Percentiles rank a stretch among this genome's conserved stretches.
Evolutionary conservation across 2,797 vertebrate species (phyloP).

Genomic region (Pseudocheirus occidentalis): DNA sequence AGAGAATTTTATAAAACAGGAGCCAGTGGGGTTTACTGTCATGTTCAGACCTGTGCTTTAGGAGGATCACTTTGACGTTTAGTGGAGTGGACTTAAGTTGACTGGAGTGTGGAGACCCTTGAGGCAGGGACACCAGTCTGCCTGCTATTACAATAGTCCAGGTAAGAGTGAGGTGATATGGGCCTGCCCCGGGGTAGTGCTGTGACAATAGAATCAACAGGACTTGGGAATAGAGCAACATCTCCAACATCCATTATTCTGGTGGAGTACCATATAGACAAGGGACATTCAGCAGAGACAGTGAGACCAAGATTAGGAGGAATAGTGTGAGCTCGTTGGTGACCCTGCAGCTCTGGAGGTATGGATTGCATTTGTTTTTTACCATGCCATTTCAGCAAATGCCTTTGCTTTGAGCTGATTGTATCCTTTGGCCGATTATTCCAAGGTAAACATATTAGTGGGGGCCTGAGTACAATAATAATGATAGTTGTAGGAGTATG

Average conservation of each 20-base stretch:
- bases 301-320: neutral
- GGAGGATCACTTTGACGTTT: neutral
- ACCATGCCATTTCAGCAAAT: neutral
- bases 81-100: neutral
- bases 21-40: neutral
- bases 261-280: neutral
- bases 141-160: neutral
- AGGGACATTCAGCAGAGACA: neutral
- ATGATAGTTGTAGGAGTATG: neutral
- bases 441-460: neutral
- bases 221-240: neutral
- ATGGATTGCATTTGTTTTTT: neutral
- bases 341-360: neutral
- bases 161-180: neutral
- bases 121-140: neutral
- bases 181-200: neutral
- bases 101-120: neutral
- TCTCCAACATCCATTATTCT: neutral
- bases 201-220: neutral
- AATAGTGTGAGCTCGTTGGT: neutral
- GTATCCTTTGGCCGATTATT: neutral
- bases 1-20: neutral
- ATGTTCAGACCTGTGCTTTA: neutral
- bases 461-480: neutral
- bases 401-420: neutral